These are phyloP conservation scores for Diarsia brunnea DNA, from an alignment of 2,888 invertebrate species.

Conservation along the genomic window DNA sequence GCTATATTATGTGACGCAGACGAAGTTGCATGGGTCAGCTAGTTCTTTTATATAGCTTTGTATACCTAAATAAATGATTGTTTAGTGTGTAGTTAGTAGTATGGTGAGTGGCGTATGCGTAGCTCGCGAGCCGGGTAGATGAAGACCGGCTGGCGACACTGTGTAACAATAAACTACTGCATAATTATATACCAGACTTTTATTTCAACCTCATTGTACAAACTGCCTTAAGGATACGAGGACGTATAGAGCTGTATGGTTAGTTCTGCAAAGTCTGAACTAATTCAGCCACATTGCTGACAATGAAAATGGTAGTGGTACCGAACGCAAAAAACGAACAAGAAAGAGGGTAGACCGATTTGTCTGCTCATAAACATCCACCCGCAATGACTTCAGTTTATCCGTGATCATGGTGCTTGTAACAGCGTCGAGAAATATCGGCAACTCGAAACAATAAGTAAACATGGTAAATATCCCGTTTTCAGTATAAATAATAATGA, in stretches of 20 bases:
- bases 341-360: no score
- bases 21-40: no score
- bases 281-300: no score
- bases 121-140: conserved; percentile 76
- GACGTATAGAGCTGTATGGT: not conserved
- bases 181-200: conserved; percentile 79
- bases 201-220: conserved; percentile 54
- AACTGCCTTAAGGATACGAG: not conserved
- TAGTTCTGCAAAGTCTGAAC: not conserved
- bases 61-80: conserved; percentile 13
- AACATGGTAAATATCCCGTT: no score
- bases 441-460: no score
- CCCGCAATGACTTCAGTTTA: no score
- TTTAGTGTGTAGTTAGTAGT: conserved; percentile 49
- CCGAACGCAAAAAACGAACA: no score
- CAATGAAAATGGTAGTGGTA: not conserved
- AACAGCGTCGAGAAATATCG: no score
- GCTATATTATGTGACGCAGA: no score
- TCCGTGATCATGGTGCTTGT: no score
- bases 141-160: conserved; percentile 78
- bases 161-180: conserved; percentile 89
- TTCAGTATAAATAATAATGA: no score
- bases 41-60: conserved; percentile 7
- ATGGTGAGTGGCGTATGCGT: conserved; percentile 68
- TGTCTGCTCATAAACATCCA: no score